phyloP scores from a whole-genome alignment of 2,113 vertebrate species.

The Camelus dromedarius region DNA sequence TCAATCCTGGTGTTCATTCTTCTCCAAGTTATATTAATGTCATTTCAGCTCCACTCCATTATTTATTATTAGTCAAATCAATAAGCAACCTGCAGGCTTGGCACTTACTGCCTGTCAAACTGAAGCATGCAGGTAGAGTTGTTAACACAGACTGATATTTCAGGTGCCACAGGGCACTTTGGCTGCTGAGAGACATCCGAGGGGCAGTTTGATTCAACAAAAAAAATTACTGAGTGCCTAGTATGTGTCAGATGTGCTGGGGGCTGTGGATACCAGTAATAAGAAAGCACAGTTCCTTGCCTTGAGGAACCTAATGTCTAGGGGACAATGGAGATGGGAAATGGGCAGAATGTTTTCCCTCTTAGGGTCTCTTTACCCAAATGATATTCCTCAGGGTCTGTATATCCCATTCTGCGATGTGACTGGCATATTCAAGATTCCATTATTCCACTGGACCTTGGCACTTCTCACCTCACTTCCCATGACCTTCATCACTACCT shows the following conservation, averaged over 20 bases:
- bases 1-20: slow-evolving; percentile 3
- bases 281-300: neutral
- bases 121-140: neutral
- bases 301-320: neutral
- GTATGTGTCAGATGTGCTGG: neutral
- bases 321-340: neutral
- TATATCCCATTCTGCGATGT: neutral
- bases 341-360: neutral
- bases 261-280: neutral
- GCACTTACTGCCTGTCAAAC: slow-evolving; percentile 37
- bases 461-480: neutral
- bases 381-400: neutral
- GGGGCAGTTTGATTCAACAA: neutral
- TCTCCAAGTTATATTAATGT: slow-evolving; percentile 65
- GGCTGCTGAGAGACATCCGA: neutral
- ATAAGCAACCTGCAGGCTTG: slow-evolving; percentile 59
- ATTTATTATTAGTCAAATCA: slow-evolving; percentile 75
- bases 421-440: neutral
- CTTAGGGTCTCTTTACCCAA: neutral
- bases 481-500: neutral
- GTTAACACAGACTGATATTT: slow-evolving; percentile 3
- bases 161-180: neutral
- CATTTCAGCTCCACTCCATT: slow-evolving; percentile 69
- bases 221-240: neutral
- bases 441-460: neutral